These are phyloP conservation scores for Haliclona indistincta DNA, from an alignment of 37 sponge, comb jelly and placozoan species.

Conservation along the genomic window DNA sequence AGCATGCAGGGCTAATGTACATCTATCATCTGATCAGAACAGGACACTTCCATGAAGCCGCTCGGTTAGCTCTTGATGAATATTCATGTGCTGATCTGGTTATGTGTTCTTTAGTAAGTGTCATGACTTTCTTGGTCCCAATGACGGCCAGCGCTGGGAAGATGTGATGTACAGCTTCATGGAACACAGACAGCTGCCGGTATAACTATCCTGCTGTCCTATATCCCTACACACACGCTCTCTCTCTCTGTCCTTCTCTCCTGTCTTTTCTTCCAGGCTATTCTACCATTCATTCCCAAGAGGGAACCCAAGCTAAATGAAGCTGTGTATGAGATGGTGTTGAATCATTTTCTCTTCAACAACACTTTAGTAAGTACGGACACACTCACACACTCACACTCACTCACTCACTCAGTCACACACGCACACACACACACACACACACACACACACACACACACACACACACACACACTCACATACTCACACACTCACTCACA, in stretches of 20 bases:
- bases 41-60: slow-evolving; percentile 75
- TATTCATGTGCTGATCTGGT: too few relatives aligned
- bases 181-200: slow-evolving; percentile 42
- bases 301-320: slow-evolving; percentile 51
- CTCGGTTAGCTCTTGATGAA: slow-evolving; percentile 42
- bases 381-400: too few relatives aligned
- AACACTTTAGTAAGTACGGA: slow-evolving; percentile 52
- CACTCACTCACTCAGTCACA: too few relatives aligned
- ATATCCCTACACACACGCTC: too few relatives aligned
- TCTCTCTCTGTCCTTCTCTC: too few relatives aligned
- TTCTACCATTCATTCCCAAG: slow-evolving; percentile 77
- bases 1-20: slow-evolving; percentile 79
- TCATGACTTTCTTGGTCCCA: slow-evolving; percentile 22
- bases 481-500: too few relatives aligned
- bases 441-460: too few relatives aligned
- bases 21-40: slow-evolving; percentile 61
- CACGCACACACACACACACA: too few relatives aligned
- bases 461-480: too few relatives aligned
- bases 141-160: slow-evolving; percentile 55
- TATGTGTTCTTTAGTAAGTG: slow-evolving; percentile 32
- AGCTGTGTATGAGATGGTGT: slow-evolving; percentile 73
- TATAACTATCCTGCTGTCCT: background rate
- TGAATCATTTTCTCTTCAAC: slow-evolving; percentile 63
- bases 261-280: slow-evolving; percentile 24
- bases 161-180: slow-evolving; percentile 57